These are phyloP conservation scores for Latrodectus elegans DNA, from an alignment of 2,888 invertebrate species.

Conservation along the genomic window DNA sequence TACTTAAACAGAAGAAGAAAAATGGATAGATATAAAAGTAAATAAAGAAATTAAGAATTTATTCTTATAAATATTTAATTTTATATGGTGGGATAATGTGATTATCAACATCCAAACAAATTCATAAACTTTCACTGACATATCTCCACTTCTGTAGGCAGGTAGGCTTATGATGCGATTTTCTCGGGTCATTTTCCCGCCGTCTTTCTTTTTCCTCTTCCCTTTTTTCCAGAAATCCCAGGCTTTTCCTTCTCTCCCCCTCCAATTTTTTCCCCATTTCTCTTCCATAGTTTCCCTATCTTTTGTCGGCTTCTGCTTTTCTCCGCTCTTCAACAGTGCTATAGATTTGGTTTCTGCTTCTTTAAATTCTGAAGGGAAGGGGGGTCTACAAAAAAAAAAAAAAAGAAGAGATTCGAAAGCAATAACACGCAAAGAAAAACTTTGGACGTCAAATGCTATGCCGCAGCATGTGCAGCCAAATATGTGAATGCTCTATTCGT, in stretches of 20 bases:
- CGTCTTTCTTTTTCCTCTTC: slow-evolving; percentile 39
- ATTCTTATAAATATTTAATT: no score
- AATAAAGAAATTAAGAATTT: no score
- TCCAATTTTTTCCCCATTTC: slow-evolving; percentile 55
- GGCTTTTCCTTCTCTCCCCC: slow-evolving; percentile 23
- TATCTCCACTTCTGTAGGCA: slow-evolving; percentile 28
- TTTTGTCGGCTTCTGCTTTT: slow-evolving; percentile 53
- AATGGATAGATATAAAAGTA: no score
- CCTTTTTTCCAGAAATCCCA: slow-evolving; percentile 53
- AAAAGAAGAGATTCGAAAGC: not conserved
- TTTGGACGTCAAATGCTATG: not conserved
- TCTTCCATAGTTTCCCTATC: slow-evolving; percentile 60
- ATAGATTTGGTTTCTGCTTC: slow-evolving; percentile 56
- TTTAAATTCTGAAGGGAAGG: slow-evolving; percentile 33
- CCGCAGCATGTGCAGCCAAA: not conserved
- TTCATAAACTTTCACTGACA: slow-evolving; percentile 15
- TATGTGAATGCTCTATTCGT: no score
- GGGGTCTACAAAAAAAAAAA: slow-evolving; percentile 14
- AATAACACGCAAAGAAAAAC: not conserved
- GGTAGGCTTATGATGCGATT: slow-evolving; percentile 64
- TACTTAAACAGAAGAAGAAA: no score
- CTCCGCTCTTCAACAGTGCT: slow-evolving; percentile 1
- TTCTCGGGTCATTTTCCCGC: slow-evolving; percentile 65
- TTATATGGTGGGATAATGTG: no score
- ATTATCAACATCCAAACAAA: not conserved